phyloP scores from a whole-genome alignment of 1,140 invertebrate species.

The Temnothorax nylanderi region DNA sequence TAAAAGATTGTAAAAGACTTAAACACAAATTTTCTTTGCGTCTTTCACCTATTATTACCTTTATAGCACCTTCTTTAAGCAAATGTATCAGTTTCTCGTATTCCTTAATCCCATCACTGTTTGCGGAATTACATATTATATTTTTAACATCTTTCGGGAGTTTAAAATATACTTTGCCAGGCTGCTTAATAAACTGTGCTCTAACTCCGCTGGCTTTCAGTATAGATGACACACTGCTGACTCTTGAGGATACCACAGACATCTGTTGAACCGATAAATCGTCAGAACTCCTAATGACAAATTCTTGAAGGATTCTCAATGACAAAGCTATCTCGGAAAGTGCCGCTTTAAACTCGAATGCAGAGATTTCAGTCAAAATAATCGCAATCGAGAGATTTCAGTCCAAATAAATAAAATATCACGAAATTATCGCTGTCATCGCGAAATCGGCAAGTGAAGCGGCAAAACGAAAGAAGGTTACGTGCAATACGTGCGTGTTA shows the following conservation, averaged over 20 bases:
- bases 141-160: slow-evolving; percentile 80
- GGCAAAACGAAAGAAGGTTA: slow-evolving; percentile 36
- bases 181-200: slow-evolving; percentile 66
- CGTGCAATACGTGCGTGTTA: background rate
- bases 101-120: slow-evolving; percentile 69
- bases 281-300: background rate
- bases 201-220: slow-evolving; percentile 78
- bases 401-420: background rate
- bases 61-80: slow-evolving; percentile 80
- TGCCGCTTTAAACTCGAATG: background rate
- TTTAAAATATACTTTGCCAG: slow-evolving; percentile 79
- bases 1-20: background rate
- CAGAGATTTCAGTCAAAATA: background rate
- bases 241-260: slow-evolving; percentile 82
- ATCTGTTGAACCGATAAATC: slow-evolving; percentile 74
- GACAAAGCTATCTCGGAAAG: background rate
- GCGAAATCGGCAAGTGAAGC: background rate
- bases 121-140: slow-evolving; percentile 78
- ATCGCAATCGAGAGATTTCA: background rate
- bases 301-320: background rate
- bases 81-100: slow-evolving; percentile 83
- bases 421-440: background rate
- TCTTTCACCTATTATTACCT: slow-evolving; percentile 77
- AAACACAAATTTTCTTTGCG: background rate
- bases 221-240: slow-evolving; percentile 81